Evolutionary conservation across 2,888 invertebrate genomes (phyloP), one percentile per base, ranked within the genome.

Genomic region (Lepetodrilus schrolli): DNA sequence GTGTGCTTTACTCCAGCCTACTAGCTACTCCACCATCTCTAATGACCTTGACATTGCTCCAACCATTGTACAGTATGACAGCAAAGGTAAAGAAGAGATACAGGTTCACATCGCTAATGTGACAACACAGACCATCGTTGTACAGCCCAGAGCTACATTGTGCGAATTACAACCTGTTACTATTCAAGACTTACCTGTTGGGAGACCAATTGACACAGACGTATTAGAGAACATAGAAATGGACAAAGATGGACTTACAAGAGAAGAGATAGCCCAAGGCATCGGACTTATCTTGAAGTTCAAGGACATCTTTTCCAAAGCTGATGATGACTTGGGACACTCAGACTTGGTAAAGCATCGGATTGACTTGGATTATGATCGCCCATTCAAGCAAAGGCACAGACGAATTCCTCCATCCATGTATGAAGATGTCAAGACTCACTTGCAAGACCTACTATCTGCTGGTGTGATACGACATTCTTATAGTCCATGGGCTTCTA

Each of bases 401-500:
- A 13, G 79, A 17, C 58, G 70, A 0, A 78, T 81, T 30, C 78
- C 73, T 13, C 78, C 78, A 34, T n/a, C 68, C 2, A 78, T 83
- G 81, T 70, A 68, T 26, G 73, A 78, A 17, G 78, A 80, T 58
- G 78, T 80, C 2, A 34, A 72, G 23, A 30, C 70, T 2, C 80
- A 82, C 50, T 30, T 82, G 0, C 72, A 80, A 51, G 75, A 80
- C 37, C 66, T 82, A 2, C 65, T 82, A 21, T 65, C 47, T 10
- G 65, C 66, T 36, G 78, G 77, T 13, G 58, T 81, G n/a, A 80
- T 80, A 4, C 49, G 79, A 34, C 51, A 50, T 1, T 76, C 78
- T 0, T 51, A 76, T 23, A 72, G 73, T 23, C 80, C 79, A 10
- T 78, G 70, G 51, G 48, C 78, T 2, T 78, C 75, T 10, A 78